Evolutionary conservation across 2,797 vertebrate genomes (phyloP).

Genomic region (Morelia viridis): DNA sequence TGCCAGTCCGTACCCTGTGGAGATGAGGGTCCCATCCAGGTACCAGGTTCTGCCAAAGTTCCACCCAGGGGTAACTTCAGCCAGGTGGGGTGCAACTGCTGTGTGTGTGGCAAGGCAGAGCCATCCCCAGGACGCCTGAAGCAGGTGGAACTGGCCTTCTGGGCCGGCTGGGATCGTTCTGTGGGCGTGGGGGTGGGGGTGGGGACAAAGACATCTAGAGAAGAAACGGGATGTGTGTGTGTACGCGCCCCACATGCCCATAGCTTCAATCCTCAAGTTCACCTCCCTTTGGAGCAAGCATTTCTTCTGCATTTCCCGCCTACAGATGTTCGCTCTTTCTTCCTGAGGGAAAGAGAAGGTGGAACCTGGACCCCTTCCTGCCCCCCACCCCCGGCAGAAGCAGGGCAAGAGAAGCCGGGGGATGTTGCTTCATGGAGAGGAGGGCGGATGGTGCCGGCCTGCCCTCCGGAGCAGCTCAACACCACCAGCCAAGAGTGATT

Average conservation of each 20-base stretch:
- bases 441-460: no score
- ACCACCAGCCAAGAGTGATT: neutral
- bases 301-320: neutral
- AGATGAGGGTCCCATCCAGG: no score
- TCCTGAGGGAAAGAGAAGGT: rapidly evolving
- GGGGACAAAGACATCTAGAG: neutral
- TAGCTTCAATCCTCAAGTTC: neutral
- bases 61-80: neutral
- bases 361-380: no score
- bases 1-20: neutral
- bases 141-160: neutral
- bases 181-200: neutral
- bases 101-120: neutral
- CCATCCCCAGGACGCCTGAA: neutral
- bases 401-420: no score
- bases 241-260: neutral
- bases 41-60: no score
- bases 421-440: neutral
- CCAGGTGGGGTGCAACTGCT: neutral
- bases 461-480: neutral
- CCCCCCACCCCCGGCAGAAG: neutral
- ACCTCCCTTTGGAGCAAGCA: neutral
- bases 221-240: no score
- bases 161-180: neutral
- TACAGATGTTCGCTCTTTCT: no score